Evolutionary conservation across 2,797 vertebrate genomes (phyloP).

Genomic region (Decapterus maruadsi): DNA sequence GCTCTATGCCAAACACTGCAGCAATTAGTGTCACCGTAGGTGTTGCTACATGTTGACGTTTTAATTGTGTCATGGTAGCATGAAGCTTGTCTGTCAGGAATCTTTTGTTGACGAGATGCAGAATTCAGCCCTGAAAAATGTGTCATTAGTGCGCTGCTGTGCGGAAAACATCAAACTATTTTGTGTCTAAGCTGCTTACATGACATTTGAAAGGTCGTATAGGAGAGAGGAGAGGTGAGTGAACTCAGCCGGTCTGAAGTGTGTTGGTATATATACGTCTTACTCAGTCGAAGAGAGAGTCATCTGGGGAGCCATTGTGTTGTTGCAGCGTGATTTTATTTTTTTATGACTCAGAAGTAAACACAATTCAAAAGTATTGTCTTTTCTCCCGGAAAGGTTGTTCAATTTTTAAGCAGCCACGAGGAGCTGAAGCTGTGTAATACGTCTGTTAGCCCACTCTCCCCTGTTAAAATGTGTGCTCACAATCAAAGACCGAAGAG

Average conservation of each 20-base stretch:
- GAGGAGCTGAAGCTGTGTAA: slow-evolving; percentile 38
- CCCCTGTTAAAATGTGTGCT: slow-evolving; percentile 36
- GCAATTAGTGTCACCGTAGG: slow-evolving; percentile 73
- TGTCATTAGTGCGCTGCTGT: background rate
- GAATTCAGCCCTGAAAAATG: background rate
- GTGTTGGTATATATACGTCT: background rate
- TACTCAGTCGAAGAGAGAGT: slow-evolving; percentile 9
- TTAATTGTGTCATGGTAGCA: slow-evolving; percentile 48
- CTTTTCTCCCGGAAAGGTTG: slow-evolving; percentile 18
- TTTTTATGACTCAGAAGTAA: slow-evolving; percentile 36
- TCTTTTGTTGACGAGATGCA: slow-evolving; percentile 30
- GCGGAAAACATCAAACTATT: background rate
- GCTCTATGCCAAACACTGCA: slow-evolving; percentile 65
- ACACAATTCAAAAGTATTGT: slow-evolving; percentile 22
- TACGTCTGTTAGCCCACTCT: slow-evolving; percentile 40
- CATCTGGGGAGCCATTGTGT: slow-evolving; percentile 17
- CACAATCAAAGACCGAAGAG: slow-evolving; percentile 52
- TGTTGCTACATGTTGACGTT: slow-evolving; percentile 66
- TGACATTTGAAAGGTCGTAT: slow-evolving; percentile 37
- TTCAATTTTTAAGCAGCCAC: slow-evolving; percentile 50
- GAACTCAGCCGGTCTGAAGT: slow-evolving; percentile 1
- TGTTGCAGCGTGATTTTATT: slow-evolving; percentile 22
- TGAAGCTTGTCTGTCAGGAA: slow-evolving; percentile 27
- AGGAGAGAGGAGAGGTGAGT: background rate
- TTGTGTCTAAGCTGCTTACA: slow-evolving; percentile 14